These are phyloP conservation scores for Pachliopta kotzebuea DNA, from an alignment of 2,888 invertebrate genomes.

Conservation along the genomic window DNA sequence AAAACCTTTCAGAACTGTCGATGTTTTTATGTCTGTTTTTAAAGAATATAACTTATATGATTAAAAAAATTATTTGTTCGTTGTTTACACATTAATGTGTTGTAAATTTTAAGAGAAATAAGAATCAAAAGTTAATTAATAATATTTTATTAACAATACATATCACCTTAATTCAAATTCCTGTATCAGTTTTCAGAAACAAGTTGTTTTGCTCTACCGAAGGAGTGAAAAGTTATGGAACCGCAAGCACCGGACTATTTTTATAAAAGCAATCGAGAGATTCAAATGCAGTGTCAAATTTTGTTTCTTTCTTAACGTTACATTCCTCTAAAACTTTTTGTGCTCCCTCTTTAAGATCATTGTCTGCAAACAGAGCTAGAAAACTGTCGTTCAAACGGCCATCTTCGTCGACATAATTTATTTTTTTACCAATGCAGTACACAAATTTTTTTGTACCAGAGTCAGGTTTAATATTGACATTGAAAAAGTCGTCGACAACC, in stretches of 20 bases:
- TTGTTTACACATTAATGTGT: too few species aligned
- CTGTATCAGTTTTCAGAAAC: too few species aligned
- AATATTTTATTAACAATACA: too few species aligned
- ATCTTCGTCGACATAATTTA: neutral
- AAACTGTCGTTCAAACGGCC: neutral
- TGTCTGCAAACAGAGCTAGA: neutral
- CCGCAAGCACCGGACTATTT: constrained; percentile 6
- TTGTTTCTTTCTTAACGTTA: neutral
- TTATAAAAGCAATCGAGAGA: neutral
- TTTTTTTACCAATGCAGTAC: neutral
- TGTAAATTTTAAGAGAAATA: too few species aligned
- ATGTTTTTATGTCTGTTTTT: too few species aligned
- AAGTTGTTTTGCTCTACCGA: neutral
- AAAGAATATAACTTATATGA: too few species aligned
- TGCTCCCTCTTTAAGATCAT: neutral
- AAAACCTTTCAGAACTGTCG: too few species aligned
- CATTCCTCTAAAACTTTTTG: neutral
- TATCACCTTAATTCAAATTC: too few species aligned
- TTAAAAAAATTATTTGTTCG: too few species aligned
- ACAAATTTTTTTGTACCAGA: neutral
- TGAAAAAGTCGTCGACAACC: neutral
- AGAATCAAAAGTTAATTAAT: too few species aligned
- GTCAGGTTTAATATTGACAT: neutral
- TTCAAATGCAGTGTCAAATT: neutral
- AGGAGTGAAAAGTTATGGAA: constrained; percentile 7